Percentiles rank a stretch among this genome's conserved stretches.
phyloP scores from a whole-genome alignment of 2,888 invertebrate species.

The Eumerus sabulonum region DNA sequence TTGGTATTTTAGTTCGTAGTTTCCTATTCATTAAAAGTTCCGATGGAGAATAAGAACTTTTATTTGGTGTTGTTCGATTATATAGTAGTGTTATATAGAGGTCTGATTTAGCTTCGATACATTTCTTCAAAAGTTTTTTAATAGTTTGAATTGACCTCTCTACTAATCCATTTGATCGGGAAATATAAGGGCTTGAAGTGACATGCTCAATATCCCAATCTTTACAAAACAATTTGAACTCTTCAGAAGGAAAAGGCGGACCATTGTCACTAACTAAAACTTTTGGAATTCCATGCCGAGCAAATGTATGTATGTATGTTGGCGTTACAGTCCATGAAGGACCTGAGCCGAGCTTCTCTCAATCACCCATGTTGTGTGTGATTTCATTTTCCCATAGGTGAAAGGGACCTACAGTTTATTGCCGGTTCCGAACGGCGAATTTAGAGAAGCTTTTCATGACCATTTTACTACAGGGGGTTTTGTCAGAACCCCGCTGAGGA shows the following conservation, averaged over 20 bases:
- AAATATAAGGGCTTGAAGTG: slow-evolving; percentile 52
- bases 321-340: too few relatives aligned
- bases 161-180: slow-evolving; percentile 60
- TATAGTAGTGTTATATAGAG: slow-evolving; percentile 26
- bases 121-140: slow-evolving; percentile 40
- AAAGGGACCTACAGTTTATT: too few relatives aligned
- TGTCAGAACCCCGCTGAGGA: too few relatives aligned
- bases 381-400: too few relatives aligned
- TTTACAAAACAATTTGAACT: slow-evolving; percentile 31
- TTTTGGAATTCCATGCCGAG: slow-evolving; percentile 29
- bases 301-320: too few relatives aligned
- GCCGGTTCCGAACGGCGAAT: too few relatives aligned
- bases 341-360: too few relatives aligned
- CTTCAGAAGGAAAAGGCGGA: slow-evolving; percentile 24
- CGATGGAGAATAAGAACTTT: slow-evolving; percentile 28
- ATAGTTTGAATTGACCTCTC: slow-evolving; percentile 53
- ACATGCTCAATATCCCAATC: slow-evolving; percentile 53
- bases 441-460: too few relatives aligned
- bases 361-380: too few relatives aligned
- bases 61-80: slow-evolving; percentile 22
- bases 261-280: slow-evolving; percentile 54
- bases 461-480: too few relatives aligned
- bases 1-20: slow-evolving; percentile 25
- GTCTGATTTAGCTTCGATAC: slow-evolving; percentile 12
- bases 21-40: slow-evolving; percentile 51